Evolutionary conservation across 1,140 invertebrate species (phyloP), one percentile per base, ranked within the genome.

Genomic region (Leptinotarsa undecemlineata): DNA sequence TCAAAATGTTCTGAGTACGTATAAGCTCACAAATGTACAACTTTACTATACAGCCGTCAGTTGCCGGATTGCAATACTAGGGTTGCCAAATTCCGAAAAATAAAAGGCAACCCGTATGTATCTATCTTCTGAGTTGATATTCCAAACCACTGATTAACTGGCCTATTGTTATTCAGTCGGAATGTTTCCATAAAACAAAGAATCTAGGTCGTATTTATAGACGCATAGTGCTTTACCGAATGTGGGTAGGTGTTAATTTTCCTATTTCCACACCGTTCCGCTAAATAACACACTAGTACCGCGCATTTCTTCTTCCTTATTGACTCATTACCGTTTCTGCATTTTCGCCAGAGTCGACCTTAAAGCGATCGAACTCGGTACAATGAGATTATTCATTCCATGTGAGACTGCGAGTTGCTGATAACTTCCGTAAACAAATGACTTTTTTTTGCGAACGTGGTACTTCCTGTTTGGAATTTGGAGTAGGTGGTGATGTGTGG

Each of bases 181-280:
- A 57, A 57, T 57, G 51, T 57, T 57, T 57, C n/a, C 17, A 57
- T 57, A 57, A 57, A 57, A 57, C 51, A 57, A 57, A 57, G 51
- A 57, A 57, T n/a, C 51, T 57, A 57, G 51, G 51, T 57, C 51
- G 51, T 57, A 57, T 57, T 57, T 57, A 57, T 57, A 57, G n/a
- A 57, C 51, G 51, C 51, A 57, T n/a, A 57, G 15, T 57, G 51
- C 51, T 42, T 42, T 42, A 57, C 51, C 17, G 51, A 57, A 19
- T 57, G 63, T 66, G 63, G 23, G 63, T 66, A 66, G 63, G 63
- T 66, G 63, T 66, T 66, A 66, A 66, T 33, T 23, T 66, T 66
- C 26, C 26, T 21, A 20, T 57, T 57, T 57, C 51, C 51, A 57
- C 51, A 57, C 51, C 17, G 51, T 57, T 57, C n/a, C 51, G 51